These are phyloP conservation scores for Anthopleura sola DNA, from an alignment of 64 coral and sea anemone species.

Conservation along the genomic window DNA sequence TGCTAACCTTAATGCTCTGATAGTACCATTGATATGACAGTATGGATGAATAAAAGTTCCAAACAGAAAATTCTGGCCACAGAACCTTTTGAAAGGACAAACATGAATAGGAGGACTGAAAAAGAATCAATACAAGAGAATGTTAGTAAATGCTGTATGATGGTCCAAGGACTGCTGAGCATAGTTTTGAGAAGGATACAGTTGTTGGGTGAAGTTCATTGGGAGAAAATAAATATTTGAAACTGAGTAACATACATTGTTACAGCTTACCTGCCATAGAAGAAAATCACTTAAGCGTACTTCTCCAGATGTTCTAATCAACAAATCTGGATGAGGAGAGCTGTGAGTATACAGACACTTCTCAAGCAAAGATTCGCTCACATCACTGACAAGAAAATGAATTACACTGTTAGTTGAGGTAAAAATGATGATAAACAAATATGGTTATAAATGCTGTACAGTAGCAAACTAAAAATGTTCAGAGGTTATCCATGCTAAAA, in stretches of 20 bases:
- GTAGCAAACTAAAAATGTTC: too few species aligned
- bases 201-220: too few species aligned
- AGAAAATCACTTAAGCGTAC: constrained; percentile 96
- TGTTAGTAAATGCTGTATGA: too few species aligned
- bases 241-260: neutral
- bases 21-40: constrained; percentile 94
- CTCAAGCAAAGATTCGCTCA: constrained; percentile 72
- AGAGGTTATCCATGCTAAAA: too few species aligned
- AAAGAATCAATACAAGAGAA: neutral
- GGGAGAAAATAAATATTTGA: too few species aligned
- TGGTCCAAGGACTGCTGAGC: too few species aligned
- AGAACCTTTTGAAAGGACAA: constrained; percentile 88
- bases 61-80: constrained; percentile 97
- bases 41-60: constrained; percentile 94
- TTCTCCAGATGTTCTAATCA: constrained; percentile 95
- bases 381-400: constrained; percentile 51
- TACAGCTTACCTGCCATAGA: constrained; percentile 81
- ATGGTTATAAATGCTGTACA: too few species aligned
- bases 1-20: constrained; percentile 47
- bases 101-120: constrained; percentile 87
- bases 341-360: constrained; percentile 80
- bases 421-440: neutral
- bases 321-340: constrained; percentile 81
- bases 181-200: too few species aligned
- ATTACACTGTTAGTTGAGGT: neutral